These are phyloP conservation scores for Drosophila borborema DNA, from an alignment of 2,888 invertebrate species.

Conservation along the genomic window DNA sequence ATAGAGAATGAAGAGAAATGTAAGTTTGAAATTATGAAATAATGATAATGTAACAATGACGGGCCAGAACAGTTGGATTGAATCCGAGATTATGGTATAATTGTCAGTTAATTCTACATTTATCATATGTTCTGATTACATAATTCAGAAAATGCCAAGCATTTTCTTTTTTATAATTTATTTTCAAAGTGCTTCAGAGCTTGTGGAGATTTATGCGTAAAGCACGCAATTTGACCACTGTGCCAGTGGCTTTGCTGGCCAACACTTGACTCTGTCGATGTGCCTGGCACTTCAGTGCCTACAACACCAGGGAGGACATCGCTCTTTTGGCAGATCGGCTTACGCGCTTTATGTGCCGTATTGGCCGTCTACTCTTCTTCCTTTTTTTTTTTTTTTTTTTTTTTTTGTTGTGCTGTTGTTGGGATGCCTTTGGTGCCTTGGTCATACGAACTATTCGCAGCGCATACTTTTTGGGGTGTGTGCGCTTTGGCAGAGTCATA, in stretches of 20 bases:
- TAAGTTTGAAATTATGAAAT: too few species aligned
- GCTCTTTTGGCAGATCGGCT: constrained; percentile 74
- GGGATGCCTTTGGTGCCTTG: constrained; percentile 34
- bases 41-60: too few species aligned
- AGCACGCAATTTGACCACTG: constrained; percentile 41
- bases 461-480: constrained; percentile 54
- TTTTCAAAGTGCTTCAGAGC: too few species aligned
- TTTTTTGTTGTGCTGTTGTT: constrained; percentile 9
- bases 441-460: constrained; percentile 66
- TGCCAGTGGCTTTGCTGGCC: constrained; percentile 37
- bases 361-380: constrained; percentile 36
- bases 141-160: too few species aligned
- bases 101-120: too few species aligned
- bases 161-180: too few species aligned
- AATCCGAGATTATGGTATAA: too few species aligned
- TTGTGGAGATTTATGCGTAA: neutral
- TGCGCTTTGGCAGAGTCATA: constrained; percentile 72
- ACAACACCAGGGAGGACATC: constrained; percentile 56
- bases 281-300: constrained; percentile 50
- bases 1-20: too few species aligned
- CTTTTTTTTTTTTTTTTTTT: neutral
- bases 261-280: constrained; percentile 72
- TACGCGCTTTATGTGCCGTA: constrained; percentile 72
- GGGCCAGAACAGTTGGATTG: too few species aligned
- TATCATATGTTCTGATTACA: too few species aligned